phyloP scores from a whole-genome alignment of 2,888 invertebrate genomes.

The Steromphala cineraria region DNA sequence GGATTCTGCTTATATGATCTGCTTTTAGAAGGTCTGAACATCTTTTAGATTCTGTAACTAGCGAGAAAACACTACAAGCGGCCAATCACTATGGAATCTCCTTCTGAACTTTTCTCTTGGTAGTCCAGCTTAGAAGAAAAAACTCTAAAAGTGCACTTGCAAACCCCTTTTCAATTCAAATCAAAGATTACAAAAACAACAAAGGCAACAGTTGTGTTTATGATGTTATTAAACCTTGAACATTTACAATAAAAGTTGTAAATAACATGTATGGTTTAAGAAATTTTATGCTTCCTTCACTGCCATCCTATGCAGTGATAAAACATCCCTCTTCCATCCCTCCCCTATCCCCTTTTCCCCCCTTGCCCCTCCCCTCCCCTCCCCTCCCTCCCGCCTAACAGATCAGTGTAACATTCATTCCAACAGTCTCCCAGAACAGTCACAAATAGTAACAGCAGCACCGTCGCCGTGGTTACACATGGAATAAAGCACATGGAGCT shows the following conservation, averaged over 20 bases:
- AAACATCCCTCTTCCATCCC: neutral
- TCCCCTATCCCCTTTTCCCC: neutral
- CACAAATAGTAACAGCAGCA: constrained; percentile 10
- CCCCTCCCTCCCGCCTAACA: neutral
- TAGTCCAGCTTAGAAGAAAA: too few species aligned
- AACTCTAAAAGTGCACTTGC: too few species aligned
- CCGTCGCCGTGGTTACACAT: constrained; percentile 12
- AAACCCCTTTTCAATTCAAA: too few species aligned
- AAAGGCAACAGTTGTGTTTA: neutral
- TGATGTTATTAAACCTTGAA: constrained; percentile 15
- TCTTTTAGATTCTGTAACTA: too few species aligned
- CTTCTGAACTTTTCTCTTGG: too few species aligned
- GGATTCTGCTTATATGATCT: too few species aligned
- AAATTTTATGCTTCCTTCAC: constrained; percentile 9
- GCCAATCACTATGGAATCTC: too few species aligned
- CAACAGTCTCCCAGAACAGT: neutral
- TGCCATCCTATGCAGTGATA: neutral
- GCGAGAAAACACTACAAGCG: too few species aligned
- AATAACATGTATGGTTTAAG: constrained; percentile 17
- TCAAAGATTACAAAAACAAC: neutral
- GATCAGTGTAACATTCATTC: neutral
- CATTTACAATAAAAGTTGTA: constrained; percentile 20
- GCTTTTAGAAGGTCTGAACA: too few species aligned
- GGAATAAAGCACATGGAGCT: constrained; percentile 15
- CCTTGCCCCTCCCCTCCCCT: neutral